Evolutionary conservation across 2,888 invertebrate species (phyloP), one percentile per base, ranked within the genome.

Genomic region (Morpho achilles): DNA sequence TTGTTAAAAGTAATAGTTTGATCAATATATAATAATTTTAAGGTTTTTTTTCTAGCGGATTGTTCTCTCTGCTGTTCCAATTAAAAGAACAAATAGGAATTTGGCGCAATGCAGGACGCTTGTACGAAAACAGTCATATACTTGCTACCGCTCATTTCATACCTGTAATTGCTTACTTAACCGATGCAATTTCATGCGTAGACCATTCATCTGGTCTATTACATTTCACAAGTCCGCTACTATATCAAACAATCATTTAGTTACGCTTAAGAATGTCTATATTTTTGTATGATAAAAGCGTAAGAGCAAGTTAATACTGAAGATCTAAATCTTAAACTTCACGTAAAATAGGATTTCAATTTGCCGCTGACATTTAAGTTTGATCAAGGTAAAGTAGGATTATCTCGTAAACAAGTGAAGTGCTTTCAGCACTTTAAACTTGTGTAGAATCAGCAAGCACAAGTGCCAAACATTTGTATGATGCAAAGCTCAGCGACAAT

Each of bases 61-160:
- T 45, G 58, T 53, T 48, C 47, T 59, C 51, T 46, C 56, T 58
- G 63, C 59, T 59, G 58, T 77, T 79, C 70, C 77, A 80, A 81
- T 80, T 80, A 80, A 77, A 80, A 79, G 75, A 76, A 79, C 79
- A 82, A 83, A 81, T 77, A 75, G 72, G 75, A 80, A 78, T 83
- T 83, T 88, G 87, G 83, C 86, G 88, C 88, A 87, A 84, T 88
- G 88, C 88, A 88, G 87, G 82, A 82, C 77, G 79, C 71, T 74
- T 75, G 75, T 76, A 74, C 81, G 73, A 73, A 77, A 80, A 76
- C 76, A 73, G 80, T 73, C 80, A 81, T 79, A 73, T 73, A 77
- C 74, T 77, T 76, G 77, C 79, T 64, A 77, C 79, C 77, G 82
- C 78, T 82, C 79, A 81, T 81, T 83, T 75, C 70, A 68, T 79